phyloP scores from a whole-genome alignment of 1,140 invertebrate genomes.

The Papilio helenus region DNA sequence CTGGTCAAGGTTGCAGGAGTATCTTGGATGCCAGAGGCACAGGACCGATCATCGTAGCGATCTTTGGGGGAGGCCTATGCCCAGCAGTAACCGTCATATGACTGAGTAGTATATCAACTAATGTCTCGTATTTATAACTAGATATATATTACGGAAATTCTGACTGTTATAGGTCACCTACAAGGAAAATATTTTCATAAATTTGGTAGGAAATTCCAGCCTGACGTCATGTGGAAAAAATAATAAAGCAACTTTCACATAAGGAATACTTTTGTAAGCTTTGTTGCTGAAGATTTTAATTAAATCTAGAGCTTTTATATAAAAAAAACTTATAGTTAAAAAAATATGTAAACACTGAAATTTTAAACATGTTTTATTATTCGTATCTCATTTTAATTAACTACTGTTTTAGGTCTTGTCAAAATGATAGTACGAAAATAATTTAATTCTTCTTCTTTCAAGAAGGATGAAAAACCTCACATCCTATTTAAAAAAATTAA shows the following conservation, averaged over 20 bases:
- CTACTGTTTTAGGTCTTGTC: neutral
- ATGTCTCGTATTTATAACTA: no score
- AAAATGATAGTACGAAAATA: neutral
- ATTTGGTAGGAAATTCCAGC: neutral
- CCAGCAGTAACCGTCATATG: no score
- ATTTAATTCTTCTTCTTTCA: neutral
- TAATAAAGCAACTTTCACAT: constrained; percentile 15
- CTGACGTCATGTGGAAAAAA: neutral
- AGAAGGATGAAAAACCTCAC: neutral
- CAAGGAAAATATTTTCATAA: constrained; percentile 28
- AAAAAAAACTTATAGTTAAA: neutral
- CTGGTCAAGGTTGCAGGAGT: no score
- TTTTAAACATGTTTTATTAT: neutral
- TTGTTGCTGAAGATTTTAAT: constrained; percentile 21
- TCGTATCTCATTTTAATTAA: neutral
- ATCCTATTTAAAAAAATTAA: no score
- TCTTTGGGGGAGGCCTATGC: no score
- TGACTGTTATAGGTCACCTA: no score
- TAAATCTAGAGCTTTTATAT: neutral
- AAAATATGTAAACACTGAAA: neutral
- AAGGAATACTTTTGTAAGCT: neutral
- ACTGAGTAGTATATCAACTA: neutral
- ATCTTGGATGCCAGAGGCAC: no score
- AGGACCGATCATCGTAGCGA: no score
- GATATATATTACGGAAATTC: no score